A percentile compares a stretch with the other conserved stretches of the same genome.
These are phyloP conservation scores for Sinocyclocheilus anophthalmus DNA, from an alignment of 2,113 vertebrate species.

Conservation along the genomic window DNA sequence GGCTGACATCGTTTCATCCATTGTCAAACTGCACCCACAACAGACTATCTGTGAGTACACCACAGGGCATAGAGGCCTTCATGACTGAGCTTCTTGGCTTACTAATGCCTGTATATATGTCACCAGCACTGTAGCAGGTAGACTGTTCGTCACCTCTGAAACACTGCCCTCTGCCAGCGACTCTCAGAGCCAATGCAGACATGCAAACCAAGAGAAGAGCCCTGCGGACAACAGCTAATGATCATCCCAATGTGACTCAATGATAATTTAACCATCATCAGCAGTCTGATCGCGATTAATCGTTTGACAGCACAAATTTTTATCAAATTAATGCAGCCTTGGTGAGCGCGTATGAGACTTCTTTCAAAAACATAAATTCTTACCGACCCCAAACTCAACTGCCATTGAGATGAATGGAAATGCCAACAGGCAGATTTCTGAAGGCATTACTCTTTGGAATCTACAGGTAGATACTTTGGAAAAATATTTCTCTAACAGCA, in stretches of 20 bases:
- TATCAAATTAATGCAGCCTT: not conserved
- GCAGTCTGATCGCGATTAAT: not conserved
- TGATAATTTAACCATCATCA: not conserved
- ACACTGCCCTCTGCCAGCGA: constrained; percentile 73
- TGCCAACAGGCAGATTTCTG: not conserved
- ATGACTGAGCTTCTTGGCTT: constrained; percentile 1
- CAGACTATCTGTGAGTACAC: not conserved
- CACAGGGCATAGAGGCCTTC: not conserved
- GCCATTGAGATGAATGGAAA: not conserved
- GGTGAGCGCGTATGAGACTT: not conserved
- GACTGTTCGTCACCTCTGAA: constrained; percentile 49
- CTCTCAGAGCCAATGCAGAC: constrained; percentile 47
- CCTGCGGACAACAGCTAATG: not conserved
- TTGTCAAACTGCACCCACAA: constrained; percentile 40
- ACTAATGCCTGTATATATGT: not conserved
- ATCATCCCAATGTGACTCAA: not conserved
- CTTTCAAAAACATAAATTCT: not conserved
- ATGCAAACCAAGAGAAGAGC: not conserved
- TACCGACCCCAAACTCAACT: not conserved
- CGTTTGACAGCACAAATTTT: too few species aligned
- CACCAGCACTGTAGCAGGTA: constrained; percentile 8
- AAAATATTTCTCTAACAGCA: not conserved
- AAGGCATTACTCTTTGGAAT: not conserved
- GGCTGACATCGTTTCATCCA: constrained; percentile 7
- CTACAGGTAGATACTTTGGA: not conserved